A percentile compares a stretch with the other conserved stretches of the same genome.
These are phyloP conservation scores for Ericerus pela DNA, from an alignment of 1,140 invertebrate genomes.

Conservation along the genomic window DNA sequence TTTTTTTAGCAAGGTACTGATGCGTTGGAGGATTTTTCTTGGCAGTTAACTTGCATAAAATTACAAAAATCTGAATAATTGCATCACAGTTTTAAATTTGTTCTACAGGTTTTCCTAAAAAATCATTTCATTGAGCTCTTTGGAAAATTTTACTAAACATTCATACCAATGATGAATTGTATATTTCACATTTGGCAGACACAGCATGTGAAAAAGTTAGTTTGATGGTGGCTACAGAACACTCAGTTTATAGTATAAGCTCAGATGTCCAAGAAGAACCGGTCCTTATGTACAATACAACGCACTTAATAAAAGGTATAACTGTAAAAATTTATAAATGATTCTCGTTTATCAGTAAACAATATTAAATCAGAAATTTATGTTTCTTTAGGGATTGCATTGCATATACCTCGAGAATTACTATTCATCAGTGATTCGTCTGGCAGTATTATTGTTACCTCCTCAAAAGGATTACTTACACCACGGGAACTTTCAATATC, in stretches of 20 bases:
- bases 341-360: not conserved
- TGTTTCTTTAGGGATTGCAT: constrained; percentile 46
- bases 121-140: too few species aligned
- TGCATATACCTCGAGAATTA: constrained; percentile 50
- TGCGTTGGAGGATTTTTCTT: too few species aligned
- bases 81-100: too few species aligned
- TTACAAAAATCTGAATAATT: too few species aligned
- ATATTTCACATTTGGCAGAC: constrained; percentile 28
- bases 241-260: constrained; percentile 50
- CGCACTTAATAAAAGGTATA: constrained; percentile 30
- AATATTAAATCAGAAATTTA: too few species aligned
- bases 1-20: too few species aligned
- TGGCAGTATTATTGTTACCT: constrained; percentile 41
- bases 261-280: constrained; percentile 48
- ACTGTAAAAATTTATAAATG: constrained; percentile 3
- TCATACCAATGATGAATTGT: not conserved
- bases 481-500: constrained; percentile 36
- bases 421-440: constrained; percentile 58
- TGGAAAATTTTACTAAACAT: not conserved
- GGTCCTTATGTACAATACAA: constrained; percentile 37
- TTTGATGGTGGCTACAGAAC: constrained; percentile 51
- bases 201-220: constrained; percentile 45
- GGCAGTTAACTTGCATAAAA: too few species aligned
- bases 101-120: too few species aligned
- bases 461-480: constrained; percentile 29